Conservation (phyloP, 2,113 vertebrate genomes). For the Sebastes fasciatus region DNA sequence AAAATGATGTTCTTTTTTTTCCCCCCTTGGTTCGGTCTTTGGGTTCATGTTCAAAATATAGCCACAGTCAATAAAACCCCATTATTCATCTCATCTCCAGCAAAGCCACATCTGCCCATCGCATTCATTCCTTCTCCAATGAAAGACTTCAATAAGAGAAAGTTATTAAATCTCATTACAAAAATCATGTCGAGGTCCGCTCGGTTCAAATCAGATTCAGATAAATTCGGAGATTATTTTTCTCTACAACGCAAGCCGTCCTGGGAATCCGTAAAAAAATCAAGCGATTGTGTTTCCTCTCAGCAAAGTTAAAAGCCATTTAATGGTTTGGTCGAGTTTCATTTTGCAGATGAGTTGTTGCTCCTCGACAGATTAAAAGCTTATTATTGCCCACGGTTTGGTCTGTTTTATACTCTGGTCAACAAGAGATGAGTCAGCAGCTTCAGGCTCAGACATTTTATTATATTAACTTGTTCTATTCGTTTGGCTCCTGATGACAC, state of each 20-base stretch:
- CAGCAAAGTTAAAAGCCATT: conserved; percentile 63
- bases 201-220: background rate
- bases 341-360: conserved; percentile 34
- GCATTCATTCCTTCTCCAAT: background rate
- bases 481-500: background rate
- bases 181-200: conserved; percentile 8
- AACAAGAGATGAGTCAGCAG: conserved; percentile 1
- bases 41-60: background rate
- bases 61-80: background rate
- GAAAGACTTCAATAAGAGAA: background rate
- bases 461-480: background rate
- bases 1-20: background rate
- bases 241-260: background rate
- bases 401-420: background rate
- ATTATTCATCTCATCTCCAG: background rate
- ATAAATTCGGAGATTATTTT: background rate
- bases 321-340: conserved; percentile 51
- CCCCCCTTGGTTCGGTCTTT: background rate
- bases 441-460: background rate
- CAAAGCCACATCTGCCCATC: conserved; percentile 24
- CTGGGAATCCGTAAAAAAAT: conserved; percentile 29
- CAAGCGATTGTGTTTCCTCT: conserved; percentile 6
- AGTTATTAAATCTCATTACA: background rate
- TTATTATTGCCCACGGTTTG: conserved; percentile 1
- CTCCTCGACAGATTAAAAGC: conserved; percentile 61